Percentiles rank a stretch among this genome's conserved stretches.
Evolutionary conservation across 2,888 invertebrate genomes (phyloP).

Genomic region (Drosophila nigricruria): DNA sequence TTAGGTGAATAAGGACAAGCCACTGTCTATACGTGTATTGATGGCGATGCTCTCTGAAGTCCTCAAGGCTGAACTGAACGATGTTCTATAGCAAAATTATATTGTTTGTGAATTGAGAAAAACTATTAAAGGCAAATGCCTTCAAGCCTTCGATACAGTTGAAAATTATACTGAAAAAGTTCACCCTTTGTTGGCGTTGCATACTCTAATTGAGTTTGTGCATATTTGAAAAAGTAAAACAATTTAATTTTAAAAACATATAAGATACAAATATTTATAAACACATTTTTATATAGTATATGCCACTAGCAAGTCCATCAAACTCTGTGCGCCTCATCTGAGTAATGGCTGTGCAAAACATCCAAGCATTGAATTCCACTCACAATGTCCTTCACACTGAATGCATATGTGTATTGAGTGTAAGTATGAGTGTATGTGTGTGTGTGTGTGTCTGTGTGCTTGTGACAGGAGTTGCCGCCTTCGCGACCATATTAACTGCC

Average conservation of each 20-base stretch:
- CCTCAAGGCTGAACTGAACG: neutral
- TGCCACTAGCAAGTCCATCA: no score
- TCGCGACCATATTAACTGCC: constrained; percentile 61
- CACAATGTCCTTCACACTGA: constrained; percentile 71
- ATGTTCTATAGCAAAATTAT: neutral
- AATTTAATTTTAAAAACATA: no score
- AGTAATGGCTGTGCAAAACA: constrained; percentile 34
- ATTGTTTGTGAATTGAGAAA: neutral
- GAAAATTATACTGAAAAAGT: no score
- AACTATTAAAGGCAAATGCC: neutral
- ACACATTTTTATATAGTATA: no score
- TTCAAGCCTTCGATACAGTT: neutral
- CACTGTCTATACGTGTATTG: constrained; percentile 21
- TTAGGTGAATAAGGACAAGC: constrained; percentile 19
- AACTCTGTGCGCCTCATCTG: neutral
- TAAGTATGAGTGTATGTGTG: constrained; percentile 1
- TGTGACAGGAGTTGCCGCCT: constrained; percentile 32
- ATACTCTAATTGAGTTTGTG: no score
- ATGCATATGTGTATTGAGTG: constrained; percentile 28
- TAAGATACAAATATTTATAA: no score
- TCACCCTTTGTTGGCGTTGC: neutral
- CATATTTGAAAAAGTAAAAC: no score
- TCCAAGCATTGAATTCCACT: constrained; percentile 68
- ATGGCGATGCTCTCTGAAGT: neutral
- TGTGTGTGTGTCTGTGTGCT: constrained; percentile 1